phyloP scores from a whole-genome alignment of 2,888 invertebrate species.

The Amphipoea oculea region DNA sequence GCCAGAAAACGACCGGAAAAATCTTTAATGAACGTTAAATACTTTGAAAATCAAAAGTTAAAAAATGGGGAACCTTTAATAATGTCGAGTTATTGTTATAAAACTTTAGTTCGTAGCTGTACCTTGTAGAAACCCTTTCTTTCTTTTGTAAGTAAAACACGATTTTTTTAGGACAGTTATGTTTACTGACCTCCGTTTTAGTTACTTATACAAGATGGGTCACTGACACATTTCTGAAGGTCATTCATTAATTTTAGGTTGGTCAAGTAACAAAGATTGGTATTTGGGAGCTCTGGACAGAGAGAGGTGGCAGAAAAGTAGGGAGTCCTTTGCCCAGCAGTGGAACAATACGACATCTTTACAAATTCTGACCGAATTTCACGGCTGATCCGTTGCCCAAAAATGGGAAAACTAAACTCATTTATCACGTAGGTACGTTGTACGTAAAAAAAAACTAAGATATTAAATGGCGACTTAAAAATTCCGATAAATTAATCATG shows the following conservation, averaged over 20 bases:
- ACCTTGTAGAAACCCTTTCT: constrained; percentile 27
- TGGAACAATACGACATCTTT: not conserved
- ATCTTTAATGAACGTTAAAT: constrained; percentile 56
- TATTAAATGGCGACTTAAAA: not conserved
- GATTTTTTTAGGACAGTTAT: constrained; percentile 27
- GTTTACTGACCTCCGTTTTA: constrained; percentile 6
- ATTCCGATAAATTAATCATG: not conserved
- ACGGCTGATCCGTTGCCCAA: constrained; percentile 25
- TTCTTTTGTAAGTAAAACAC: constrained; percentile 36
- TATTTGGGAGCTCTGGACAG: not conserved
- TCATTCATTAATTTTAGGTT: not conserved
- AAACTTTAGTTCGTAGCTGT: constrained; percentile 32
- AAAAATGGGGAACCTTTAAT: constrained; percentile 32
- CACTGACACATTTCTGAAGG: not conserved
- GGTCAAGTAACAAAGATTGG: not conserved
- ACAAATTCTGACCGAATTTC: constrained; percentile 14
- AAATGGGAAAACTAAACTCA: constrained; percentile 45
- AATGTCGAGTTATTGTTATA: constrained; percentile 31
- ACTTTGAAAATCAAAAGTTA: constrained; percentile 41
- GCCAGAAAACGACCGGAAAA: constrained; percentile 39
- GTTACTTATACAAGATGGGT: not conserved
- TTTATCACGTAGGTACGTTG: constrained; percentile 51
- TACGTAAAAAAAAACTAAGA: constrained; percentile 14
- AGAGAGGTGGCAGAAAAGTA: not conserved
- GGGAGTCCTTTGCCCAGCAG: not conserved